phyloP scores from a whole-genome alignment of 2,888 invertebrate genomes.

The Hoplodrina blanda region DNA sequence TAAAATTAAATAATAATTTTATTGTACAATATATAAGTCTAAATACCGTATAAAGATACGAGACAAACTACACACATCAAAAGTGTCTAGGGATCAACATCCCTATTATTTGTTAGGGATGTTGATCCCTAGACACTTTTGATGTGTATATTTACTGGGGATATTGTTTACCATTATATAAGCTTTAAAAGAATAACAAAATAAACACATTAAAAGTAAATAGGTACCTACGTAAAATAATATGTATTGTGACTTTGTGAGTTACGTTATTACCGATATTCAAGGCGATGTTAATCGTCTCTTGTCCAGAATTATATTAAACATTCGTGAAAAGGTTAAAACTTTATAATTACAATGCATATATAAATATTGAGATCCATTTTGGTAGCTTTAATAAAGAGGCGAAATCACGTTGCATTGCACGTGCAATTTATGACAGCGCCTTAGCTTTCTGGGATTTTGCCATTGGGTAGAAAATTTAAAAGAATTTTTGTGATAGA shows the following conservation, averaged over 20 bases:
- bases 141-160: conserved; percentile 31
- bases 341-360: too few species aligned
- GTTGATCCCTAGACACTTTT: too few species aligned
- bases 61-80: too few species aligned
- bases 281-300: conserved; percentile 1
- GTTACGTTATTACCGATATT: conserved; percentile 22
- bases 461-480: too few species aligned
- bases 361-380: background rate
- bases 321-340: too few species aligned
- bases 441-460: too few species aligned
- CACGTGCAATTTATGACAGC: too few species aligned
- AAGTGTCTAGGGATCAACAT: too few species aligned
- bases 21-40: background rate
- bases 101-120: too few species aligned
- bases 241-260: conserved; percentile 30
- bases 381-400: conserved; percentile 1
- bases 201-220: conserved; percentile 1
- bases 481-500: background rate
- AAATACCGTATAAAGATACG: conserved; percentile 15
- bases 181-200: conserved; percentile 10
- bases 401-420: too few species aligned
- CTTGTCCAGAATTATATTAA: background rate
- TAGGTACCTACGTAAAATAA: background rate
- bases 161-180: conserved; percentile 35
- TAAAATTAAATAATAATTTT: conserved; percentile 16